Evolutionary conservation across 2,797 vertebrate species (phyloP).

Genomic region (Eleutherodactylus coqui): DNA sequence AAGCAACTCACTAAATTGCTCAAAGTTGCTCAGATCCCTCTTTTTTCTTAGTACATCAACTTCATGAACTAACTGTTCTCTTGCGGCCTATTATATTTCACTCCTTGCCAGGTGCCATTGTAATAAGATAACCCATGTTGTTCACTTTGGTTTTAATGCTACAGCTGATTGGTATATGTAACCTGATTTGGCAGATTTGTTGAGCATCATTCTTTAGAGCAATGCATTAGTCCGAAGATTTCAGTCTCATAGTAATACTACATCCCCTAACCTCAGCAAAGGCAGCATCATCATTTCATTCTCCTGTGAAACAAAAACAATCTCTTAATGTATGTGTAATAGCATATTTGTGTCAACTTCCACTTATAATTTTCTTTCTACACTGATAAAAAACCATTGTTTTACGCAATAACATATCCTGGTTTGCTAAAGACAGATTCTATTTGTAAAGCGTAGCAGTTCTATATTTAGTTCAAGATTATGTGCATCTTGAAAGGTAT

Average conservation of each 20-base stretch:
- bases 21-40: too few relatives aligned
- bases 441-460: conserved; percentile 58
- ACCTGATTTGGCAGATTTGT: background rate
- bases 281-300: conserved; percentile 15
- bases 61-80: too few relatives aligned
- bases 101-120: too few relatives aligned
- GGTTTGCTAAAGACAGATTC: conserved; percentile 59
- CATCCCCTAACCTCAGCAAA: background rate
- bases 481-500: conserved; percentile 64
- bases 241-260: background rate
- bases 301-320: conserved; percentile 25
- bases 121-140: background rate
- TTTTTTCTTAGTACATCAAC: too few relatives aligned
- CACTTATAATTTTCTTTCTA: conserved; percentile 56
- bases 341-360: conserved; percentile 46
- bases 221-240: background rate
- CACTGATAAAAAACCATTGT: conserved; percentile 56
- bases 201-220: background rate
- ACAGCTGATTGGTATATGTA: background rate
- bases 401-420: conserved; percentile 55
- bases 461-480: conserved; percentile 60
- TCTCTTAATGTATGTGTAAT: conserved; percentile 50
- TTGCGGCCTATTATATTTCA: too few relatives aligned
- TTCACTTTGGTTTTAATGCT: background rate
- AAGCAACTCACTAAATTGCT: too few relatives aligned